Base-by-base conservation (phyloP, 2,888 invertebrate species). In the Caenorhabditis sp. region DNA sequence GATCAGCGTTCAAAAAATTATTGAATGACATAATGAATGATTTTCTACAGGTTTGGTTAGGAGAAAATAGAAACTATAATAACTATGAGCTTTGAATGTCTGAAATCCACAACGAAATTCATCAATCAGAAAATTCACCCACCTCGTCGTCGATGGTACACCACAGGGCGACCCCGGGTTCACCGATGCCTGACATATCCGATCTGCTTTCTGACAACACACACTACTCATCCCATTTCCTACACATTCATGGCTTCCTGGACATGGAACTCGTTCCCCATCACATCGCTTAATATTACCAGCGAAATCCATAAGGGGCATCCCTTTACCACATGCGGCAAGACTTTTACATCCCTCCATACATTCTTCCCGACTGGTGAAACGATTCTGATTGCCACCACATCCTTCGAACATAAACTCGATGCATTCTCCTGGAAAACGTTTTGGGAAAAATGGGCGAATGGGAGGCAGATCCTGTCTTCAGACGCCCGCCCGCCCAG, bases 381-480 rank as follows among this genome's bases (percentile, higher is more conserved):
- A 83, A 3, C 83, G 69, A 54, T 83, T 83, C 67, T 80, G 82
- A 73, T 83, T 83, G 10, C 83, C 83, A n/a, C 83, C 83, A 61
- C 83, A 83, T 27, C 83, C 83, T 63, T 81, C 69, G 60, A 83
- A 83, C 63, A 82, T 67, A 58, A 83, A 83, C 31, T 82, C 81
- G 17, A 82, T 76, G 61, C 83, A 83, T 67, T 83, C 81, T 23
- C 73, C 76, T 69, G 59, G 57, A 63, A 61, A 38, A n/a, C n/a
- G n/a, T n/a, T n/a, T n/a, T n/a, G n/a, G n/a, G n/a, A n/a, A n/a
- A n/a, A n/a, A n/a, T n/a, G n/a, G n/a, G n/a, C n/a, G n/a, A n/a
- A n/a, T n/a, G n/a, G n/a, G n/a, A n/a, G n/a, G n/a, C n/a, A n/a
- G n/a, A n/a, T n/a, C n/a, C n/a, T n/a, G n/a, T n/a, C n/a, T n/a